These are phyloP conservation scores for Luidia sarsii DNA, from an alignment of 53 echinoderm and acorn worm genomes.

Conservation along the genomic window DNA sequence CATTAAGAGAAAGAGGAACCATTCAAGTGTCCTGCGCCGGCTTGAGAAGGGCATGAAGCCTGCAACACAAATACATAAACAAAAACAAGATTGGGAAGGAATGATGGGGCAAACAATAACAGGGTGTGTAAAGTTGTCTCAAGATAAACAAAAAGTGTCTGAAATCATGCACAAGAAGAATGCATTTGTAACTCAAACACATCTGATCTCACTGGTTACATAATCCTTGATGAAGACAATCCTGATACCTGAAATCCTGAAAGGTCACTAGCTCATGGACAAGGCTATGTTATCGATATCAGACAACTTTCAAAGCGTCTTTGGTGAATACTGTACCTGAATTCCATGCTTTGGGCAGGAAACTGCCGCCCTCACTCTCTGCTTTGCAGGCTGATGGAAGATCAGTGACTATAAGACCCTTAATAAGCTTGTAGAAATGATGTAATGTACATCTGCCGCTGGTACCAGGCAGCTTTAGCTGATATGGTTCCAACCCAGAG, in stretches of 20 bases:
- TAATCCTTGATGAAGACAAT: no score
- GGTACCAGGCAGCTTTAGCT: slow-evolving; percentile 25
- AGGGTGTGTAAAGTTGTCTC: no score
- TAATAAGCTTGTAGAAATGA: slow-evolving; percentile 48
- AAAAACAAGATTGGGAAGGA: no score
- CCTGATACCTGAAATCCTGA: no score
- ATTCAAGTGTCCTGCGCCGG: slow-evolving; percentile 6
- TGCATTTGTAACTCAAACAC: no score
- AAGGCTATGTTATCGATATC: no score
- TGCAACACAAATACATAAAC: not conserved
- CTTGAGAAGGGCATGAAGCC: not conserved
- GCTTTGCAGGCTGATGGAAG: slow-evolving; percentile 36
- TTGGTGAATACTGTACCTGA: slow-evolving; percentile 34
- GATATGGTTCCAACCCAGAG: slow-evolving; percentile 19
- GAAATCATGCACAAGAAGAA: no score
- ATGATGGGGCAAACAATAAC: no score
- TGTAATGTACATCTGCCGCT: slow-evolving; percentile 58
- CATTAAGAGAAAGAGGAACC: not conserved
- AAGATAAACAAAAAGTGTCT: no score
- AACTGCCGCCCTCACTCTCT: not conserved
- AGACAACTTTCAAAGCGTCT: no score
- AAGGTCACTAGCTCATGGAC: no score
- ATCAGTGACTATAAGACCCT: slow-evolving; percentile 27
- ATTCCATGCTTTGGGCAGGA: slow-evolving; percentile 37
- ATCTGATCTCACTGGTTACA: no score